A percentile compares a stretch with the other conserved stretches of the same genome.
These are phyloP conservation scores for Tryphoninae sp. DNA, from an alignment of 2,888 invertebrate genomes.

Conservation along the genomic window DNA sequence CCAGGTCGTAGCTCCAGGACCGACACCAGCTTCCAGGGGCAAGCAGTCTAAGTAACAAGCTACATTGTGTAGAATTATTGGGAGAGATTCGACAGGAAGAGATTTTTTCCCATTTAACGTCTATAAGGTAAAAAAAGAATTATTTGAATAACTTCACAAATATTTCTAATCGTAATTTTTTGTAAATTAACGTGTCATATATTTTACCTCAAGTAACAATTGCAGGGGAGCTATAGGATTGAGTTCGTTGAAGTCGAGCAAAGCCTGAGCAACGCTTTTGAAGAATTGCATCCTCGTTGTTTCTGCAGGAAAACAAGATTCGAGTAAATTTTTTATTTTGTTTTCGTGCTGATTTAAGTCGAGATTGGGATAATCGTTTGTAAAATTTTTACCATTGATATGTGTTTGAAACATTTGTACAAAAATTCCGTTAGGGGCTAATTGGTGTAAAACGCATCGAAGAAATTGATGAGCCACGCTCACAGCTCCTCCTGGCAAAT, in stretches of 20 bases:
- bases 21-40: constrained; percentile 90
- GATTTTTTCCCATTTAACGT: constrained; percentile 90
- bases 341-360: too few relatives aligned
- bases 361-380: constrained; percentile 34
- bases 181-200: neutral
- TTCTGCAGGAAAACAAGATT: constrained; percentile 81
- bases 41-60: constrained; percentile 96
- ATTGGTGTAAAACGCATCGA: constrained; percentile 96
- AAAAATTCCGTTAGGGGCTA: constrained; percentile 98
- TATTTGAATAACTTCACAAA: constrained; percentile 31
- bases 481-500: constrained; percentile 96
- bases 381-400: constrained; percentile 86
- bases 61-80: constrained; percentile 93
- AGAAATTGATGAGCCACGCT: constrained; percentile 98
- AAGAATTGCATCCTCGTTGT: constrained; percentile 92
- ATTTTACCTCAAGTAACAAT: constrained; percentile 89
- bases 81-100: constrained; percentile 87
- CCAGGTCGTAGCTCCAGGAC: constrained; percentile 88
- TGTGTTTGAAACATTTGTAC: constrained; percentile 96
- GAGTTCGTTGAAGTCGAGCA: constrained; percentile 97
- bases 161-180: neutral
- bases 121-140: constrained; percentile 78
- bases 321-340: neutral
- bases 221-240: constrained; percentile 97
- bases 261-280: constrained; percentile 95